Evolutionary conservation across 1,140 invertebrate species (phyloP).

Genomic region (Drosophila saltans): DNA sequence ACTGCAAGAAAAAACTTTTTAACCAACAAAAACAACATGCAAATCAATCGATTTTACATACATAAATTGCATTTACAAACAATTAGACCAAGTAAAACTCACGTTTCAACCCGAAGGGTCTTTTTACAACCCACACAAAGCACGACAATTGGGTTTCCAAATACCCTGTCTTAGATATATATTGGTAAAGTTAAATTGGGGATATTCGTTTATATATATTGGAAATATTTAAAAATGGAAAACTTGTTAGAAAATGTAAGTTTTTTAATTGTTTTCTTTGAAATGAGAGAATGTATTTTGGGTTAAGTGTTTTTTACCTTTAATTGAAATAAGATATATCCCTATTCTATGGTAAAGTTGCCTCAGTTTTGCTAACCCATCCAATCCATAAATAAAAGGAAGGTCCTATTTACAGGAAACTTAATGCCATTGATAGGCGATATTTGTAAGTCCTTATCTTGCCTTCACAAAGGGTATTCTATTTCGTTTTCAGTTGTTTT

Average conservation of each 20-base stretch:
- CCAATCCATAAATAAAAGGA: no score
- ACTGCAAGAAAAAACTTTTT: not conserved
- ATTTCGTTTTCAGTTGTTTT: slow-evolving; percentile 4
- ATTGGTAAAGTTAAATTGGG: not conserved
- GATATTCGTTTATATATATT: not conserved
- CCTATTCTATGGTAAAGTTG: no score
- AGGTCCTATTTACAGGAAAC: no score
- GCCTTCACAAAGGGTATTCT: not conserved
- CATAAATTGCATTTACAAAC: slow-evolving; percentile 59
- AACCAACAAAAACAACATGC: slow-evolving; percentile 19
- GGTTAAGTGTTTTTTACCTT: no score
- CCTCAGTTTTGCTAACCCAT: no score
- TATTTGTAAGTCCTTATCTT: not conserved
- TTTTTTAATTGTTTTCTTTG: no score
- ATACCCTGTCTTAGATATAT: not conserved
- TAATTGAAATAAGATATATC: no score
- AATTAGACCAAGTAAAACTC: slow-evolving; percentile 58
- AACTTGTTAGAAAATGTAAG: no score
- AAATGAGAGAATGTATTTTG: no score
- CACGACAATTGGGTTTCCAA: slow-evolving; percentile 6
- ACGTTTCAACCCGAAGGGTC: slow-evolving; percentile 33
- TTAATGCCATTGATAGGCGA: no score
- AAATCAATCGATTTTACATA: slow-evolving; percentile 48
- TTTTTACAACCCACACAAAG: slow-evolving; percentile 6
- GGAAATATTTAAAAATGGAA: no score